Evolutionary conservation across 2,888 invertebrate species (phyloP), one percentile per base, ranked within the genome.

Genomic region (Pyralis farinalis): DNA sequence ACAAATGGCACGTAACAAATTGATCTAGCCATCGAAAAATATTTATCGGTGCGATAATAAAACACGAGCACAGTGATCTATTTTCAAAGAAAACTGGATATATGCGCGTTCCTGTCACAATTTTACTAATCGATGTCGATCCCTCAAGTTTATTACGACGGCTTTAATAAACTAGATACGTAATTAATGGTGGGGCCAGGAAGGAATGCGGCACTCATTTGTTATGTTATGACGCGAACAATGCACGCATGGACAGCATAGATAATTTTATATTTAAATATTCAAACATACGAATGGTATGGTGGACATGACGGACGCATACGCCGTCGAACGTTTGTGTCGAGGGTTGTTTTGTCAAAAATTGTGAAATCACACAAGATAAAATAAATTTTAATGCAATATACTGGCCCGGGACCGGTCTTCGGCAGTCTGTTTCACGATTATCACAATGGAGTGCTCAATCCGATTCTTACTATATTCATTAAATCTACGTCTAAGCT

Each of bases 161-260:
- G 54, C 56, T 38, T 58, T 62, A 64, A 61, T 57, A 59, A 55
- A 61, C 62, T 53, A 46, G 58, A 49, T 66, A 53, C 63, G 59
- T 70, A 76, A 78, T 80, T 71, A 74, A 53, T 58, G 62, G 60
- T 67, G 66, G 51, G 55, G 59, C 51, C 30, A 41, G 28, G 86
- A 85, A 87, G 22, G 86, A 85, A 87, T 86, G 86, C 86, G 86
- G 83, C 63, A 84, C 78, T 64, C 71, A 70, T 71, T 74, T 71
- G 68, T 74, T 72, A 75, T 71, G 68, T 74, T 72, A 75, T 73
- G 65, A 73, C 71, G 73, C 71, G 63, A 57, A 68, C 62, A 43
- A 51, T 36, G 58, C 63, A 66, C 63, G 51, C 80, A 69, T 63
- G 71, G 49, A 51, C 66, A 58, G 80, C 75, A 85, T 81, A 78